Base-by-base conservation (phyloP, 2,797 vertebrate genomes). In the Phataginus tricuspis region DNA sequence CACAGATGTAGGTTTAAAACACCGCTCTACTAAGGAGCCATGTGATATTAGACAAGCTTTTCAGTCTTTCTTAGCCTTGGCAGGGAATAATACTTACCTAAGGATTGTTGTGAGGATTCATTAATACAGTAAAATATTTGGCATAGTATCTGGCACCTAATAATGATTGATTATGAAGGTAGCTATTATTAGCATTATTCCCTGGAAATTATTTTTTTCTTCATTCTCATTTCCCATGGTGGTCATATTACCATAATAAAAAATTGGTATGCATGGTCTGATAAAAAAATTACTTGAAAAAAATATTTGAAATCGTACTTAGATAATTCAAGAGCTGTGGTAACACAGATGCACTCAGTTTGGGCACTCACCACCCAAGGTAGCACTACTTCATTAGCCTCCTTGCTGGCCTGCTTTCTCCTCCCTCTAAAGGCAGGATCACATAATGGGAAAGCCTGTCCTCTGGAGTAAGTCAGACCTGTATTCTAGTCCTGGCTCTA, bases 121-220 rank as follows among this genome's bases (percentile, higher is more conserved):
- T 57, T 77, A 69, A 77, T 55, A 77, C 10, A 74, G 45, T 87
- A 68, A 96, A 95, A 80, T 39, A 96, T 75, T 84, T 85, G 66
- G 68, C 11, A 90, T 11, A 88, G 8, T 37, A 21, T 49, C 29
- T 87, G 42, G 23, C 11, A 61, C 42, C 59, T 90, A 78, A 34
- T 37, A 86, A 63, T 59, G n/a, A 93, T 1, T 69, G 53, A 71
- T 72, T 88, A 45, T 23, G 55, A 88, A 42, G 45, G 15, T 69
- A 87, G 51, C 42, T 85, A n/a, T n/a, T 64, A 72, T 66, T 85
- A 85, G 29, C 59, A 82, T 45, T 94, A 66, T 66, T 82, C 45
- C 45, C 18, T 82, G 29, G 23, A 57, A 88, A 82, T 74, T 45
- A 16, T 66, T 57, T 71, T 85, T 79, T 72, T 45, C 45, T 91